Conservation (phyloP, 2,888 invertebrate species). For the Parnassius orleans region DNA sequence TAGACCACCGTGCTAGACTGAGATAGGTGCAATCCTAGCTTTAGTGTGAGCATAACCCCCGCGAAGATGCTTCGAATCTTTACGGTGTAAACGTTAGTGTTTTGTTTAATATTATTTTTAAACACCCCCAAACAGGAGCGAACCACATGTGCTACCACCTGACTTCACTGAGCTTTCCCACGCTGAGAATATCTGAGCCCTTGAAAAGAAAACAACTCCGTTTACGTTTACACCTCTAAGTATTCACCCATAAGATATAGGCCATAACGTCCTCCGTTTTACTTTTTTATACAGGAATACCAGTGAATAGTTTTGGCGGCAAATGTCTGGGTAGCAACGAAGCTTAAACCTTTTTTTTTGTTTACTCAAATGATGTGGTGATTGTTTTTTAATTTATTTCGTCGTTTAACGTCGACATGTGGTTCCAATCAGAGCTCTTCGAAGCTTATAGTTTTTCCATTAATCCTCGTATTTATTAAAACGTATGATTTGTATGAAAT, state of each 20-base stretch:
- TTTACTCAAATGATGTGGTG: conserved; percentile 77
- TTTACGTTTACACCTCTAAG: conserved; percentile 53
- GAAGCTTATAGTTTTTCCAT: conserved; percentile 67
- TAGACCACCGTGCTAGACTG: conserved; percentile 63
- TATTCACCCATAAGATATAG: conserved; percentile 44
- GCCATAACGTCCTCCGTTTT: conserved; percentile 41
- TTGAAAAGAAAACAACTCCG: conserved; percentile 63
- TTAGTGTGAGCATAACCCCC: conserved; percentile 58
- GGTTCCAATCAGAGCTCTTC: conserved; percentile 72
- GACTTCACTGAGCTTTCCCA: conserved; percentile 76
- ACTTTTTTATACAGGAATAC: conserved; percentile 39
- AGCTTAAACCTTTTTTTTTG: conserved; percentile 71
- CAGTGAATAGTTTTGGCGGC: conserved; percentile 61
- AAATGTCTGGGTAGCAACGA: conserved; percentile 65
- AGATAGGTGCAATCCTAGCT: conserved; percentile 35
- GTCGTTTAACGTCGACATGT: conserved; percentile 71
- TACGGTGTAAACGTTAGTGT: conserved; percentile 60
- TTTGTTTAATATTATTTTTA: conserved; percentile 75
- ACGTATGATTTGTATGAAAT: conserved; percentile 27
- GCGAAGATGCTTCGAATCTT: conserved; percentile 56
- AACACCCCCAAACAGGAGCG: conserved; percentile 68
- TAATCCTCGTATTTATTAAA: conserved; percentile 46
- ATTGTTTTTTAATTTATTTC: conserved; percentile 80
- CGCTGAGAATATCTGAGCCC: conserved; percentile 59
- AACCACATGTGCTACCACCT: conserved; percentile 77